Conservation (phyloP, 2,888 invertebrate species). For the Heteropelma amictum region DNA sequence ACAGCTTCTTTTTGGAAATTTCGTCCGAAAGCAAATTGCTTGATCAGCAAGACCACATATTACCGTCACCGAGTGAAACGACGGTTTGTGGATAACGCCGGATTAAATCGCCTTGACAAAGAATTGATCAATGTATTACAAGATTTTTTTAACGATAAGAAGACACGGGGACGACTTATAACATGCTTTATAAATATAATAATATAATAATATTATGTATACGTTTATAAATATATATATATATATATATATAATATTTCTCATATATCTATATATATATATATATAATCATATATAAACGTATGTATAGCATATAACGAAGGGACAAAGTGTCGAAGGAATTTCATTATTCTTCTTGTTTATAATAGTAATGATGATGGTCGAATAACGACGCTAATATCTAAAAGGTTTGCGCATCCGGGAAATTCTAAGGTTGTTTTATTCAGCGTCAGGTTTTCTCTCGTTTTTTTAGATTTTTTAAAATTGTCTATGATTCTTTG, state of each 20-base stretch:
- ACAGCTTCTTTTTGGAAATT: too few species aligned
- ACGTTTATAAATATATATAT: slow-evolving; percentile 38
- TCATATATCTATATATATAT: neutral
- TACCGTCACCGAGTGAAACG: too few species aligned
- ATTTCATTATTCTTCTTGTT: slow-evolving; percentile 15
- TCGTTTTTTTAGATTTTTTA: slow-evolving; percentile 8
- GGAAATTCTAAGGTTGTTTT: slow-evolving; percentile 28
- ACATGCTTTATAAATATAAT: slow-evolving; percentile 36
- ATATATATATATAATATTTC: neutral
- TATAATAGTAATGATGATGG: too few species aligned
- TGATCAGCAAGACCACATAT: too few species aligned
- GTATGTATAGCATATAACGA: slow-evolving; percentile 43
- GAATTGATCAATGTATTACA: slow-evolving; percentile 28
- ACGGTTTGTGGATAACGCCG: neutral
- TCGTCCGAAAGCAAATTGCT: too few species aligned
- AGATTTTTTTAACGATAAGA: slow-evolving; percentile 32
- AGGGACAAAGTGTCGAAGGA: slow-evolving; percentile 51
- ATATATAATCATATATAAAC: slow-evolving; percentile 9
- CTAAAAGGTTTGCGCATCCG: slow-evolving; percentile 42
- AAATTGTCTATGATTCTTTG: slow-evolving; percentile 30
- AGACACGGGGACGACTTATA: slow-evolving; percentile 45
- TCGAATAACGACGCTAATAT: too few species aligned
- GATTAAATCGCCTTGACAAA: neutral
- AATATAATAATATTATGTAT: slow-evolving; percentile 36
- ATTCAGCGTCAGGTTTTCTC: slow-evolving; percentile 1